Percentiles rank a stretch among this genome's conserved stretches.
Conservation (phyloP, 2,113 vertebrate species). For the Pollimyrus isidori region DNA sequence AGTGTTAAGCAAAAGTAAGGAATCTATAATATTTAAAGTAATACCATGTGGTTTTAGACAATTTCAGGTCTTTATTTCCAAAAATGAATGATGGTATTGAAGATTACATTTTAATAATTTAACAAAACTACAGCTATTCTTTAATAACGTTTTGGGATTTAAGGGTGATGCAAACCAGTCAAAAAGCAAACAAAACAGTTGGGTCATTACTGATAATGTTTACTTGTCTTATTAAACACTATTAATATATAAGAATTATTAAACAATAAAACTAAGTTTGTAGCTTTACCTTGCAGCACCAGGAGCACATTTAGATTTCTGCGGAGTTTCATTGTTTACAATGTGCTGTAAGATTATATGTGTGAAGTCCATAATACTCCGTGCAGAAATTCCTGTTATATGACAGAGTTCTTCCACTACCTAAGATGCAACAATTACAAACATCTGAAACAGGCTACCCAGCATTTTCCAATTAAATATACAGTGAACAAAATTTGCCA, state of each 20-base stretch:
- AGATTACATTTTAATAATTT: not conserved
- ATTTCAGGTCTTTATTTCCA: not conserved
- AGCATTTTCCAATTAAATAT: not conserved
- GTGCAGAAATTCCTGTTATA: conserved; percentile 75
- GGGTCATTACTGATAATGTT: not conserved
- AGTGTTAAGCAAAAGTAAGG: not conserved
- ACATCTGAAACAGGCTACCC: not conserved
- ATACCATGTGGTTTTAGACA: not conserved
- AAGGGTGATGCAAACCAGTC: not conserved
- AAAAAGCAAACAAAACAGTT: not conserved
- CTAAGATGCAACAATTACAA: conserved; percentile 45
- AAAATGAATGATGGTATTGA: not conserved
- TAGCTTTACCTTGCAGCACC: not conserved
- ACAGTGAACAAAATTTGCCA: not conserved
- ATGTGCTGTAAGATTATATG: conserved; percentile 62
- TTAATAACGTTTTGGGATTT: not conserved
- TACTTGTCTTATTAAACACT: not conserved
- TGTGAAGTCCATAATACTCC: conserved; percentile 73
- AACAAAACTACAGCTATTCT: not conserved
- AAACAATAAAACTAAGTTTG: not conserved
- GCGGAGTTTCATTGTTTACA: conserved; percentile 35
- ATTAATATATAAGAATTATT: not conserved
- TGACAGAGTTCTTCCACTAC: conserved; percentile 69
- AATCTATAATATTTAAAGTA: not conserved
- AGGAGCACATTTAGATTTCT: not conserved